Evolutionary conservation across 2,797 vertebrate species (phyloP).

Genomic region (Sparidentex hasta): DNA sequence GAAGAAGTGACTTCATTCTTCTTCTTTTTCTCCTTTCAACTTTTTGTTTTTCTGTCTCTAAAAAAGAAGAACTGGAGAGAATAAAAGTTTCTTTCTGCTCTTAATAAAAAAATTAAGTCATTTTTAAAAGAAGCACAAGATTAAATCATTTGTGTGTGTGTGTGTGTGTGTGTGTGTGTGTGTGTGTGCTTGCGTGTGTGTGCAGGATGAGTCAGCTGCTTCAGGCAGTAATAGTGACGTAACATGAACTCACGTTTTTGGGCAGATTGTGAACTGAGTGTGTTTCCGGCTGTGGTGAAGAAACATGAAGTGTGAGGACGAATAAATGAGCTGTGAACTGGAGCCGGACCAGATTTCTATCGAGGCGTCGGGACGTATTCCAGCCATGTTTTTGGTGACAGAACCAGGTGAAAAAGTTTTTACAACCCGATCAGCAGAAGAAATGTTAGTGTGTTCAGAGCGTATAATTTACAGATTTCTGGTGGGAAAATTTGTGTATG

Average conservation of each 20-base stretch:
- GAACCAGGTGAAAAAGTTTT: too few relatives aligned
- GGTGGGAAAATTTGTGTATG: too few relatives aligned
- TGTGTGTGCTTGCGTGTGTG: conserved; percentile 16
- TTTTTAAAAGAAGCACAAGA: background rate
- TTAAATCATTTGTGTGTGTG: conserved; percentile 31
- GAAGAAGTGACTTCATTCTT: background rate
- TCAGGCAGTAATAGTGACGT: conserved; percentile 27
- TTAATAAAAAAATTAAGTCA: background rate
- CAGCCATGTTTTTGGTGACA: too few relatives aligned
- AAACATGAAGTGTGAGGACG: background rate
- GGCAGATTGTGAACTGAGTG: background rate
- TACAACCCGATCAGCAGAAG: too few relatives aligned
- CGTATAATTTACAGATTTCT: too few relatives aligned
- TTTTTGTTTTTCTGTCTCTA: background rate
- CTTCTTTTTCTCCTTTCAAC: background rate
- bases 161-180: conserved; percentile 35
- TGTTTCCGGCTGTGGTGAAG: conserved; percentile 8
- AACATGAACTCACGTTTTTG: conserved; percentile 3
- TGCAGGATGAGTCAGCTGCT: conserved; percentile 31
- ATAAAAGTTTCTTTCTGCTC: background rate
- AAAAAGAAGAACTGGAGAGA: background rate
- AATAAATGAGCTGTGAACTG: background rate
- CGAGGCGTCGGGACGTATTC: too few relatives aligned
- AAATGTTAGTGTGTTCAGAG: too few relatives aligned
- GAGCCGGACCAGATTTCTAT: background rate